phyloP scores from a whole-genome alignment of 30 jellyfish, hydroid and myxozoan genomes.

The Aurelia coerulea region DNA sequence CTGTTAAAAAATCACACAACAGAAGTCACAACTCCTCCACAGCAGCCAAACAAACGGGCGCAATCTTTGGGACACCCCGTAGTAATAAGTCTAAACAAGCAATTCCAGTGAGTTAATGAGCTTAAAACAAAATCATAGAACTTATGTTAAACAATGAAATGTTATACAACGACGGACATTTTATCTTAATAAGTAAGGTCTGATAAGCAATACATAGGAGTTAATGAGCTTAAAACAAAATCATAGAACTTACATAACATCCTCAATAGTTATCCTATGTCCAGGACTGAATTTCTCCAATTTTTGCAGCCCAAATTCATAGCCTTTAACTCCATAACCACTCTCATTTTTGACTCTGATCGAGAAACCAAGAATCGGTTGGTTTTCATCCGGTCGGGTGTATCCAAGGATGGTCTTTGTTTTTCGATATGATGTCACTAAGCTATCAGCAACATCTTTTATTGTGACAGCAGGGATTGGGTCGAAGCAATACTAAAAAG shows the following conservation, averaged over 20 bases:
- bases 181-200: too few relatives aligned
- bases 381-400: conserved; percentile 77
- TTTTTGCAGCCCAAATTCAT: conserved; percentile 86
- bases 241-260: conserved; percentile 78
- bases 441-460: conserved; percentile 85
- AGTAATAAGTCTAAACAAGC: too few relatives aligned
- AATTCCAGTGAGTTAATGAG: too few relatives aligned
- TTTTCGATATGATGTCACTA: conserved; percentile 80
- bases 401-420: conserved; percentile 68
- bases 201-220: too few relatives aligned
- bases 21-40: too few relatives aligned
- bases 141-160: too few relatives aligned
- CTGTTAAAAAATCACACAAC: too few relatives aligned
- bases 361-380: conserved; percentile 92
- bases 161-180: too few relatives aligned
- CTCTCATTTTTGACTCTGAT: conserved; percentile 82
- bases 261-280: conserved; percentile 56
- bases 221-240: too few relatives aligned
- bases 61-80: too few relatives aligned
- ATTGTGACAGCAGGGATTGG: conserved; percentile 93
- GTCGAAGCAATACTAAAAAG: conserved; percentile 86
- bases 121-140: not conserved
- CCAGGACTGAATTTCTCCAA: conserved; percentile 81
- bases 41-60: too few relatives aligned
- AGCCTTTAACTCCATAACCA: conserved; percentile 81